Base-by-base conservation (phyloP, 2,888 invertebrate species). In the Ochropacha duplaris region DNA sequence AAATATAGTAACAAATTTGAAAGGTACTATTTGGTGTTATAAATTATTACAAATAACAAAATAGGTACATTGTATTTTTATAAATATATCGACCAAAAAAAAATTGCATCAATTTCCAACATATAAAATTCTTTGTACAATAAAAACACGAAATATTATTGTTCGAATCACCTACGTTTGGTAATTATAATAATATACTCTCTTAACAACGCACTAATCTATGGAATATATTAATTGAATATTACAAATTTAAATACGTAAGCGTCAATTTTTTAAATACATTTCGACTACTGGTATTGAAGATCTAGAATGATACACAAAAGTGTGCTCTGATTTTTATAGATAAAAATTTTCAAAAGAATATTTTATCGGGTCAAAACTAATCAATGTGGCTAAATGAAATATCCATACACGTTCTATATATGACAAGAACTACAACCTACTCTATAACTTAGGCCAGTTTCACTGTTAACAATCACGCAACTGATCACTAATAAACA, bases 11-110 rank as follows among this genome's bases (percentile, higher is more conserved):
- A 86, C 76, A 84, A 78, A 83, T 85, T 73, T 83, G 80, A 83
- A 87, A 88, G 86, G 88, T 90, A 90, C 87, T 84, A 86, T 85
- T 88, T 89, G 89, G 90, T 90, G 87, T 90, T 88, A 87, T 81
- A 86, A 88, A 86, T 84, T 79, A 86, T 85, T 83, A 80, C 72
- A 81, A 66, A 69, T 81, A 86, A 87, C 84, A 85, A 85, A 86
- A 81, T 81, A 86, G 67, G 64, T 79, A 82, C 65, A 78, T 68
- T 56, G 58, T 59, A 65, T 68, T 66, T 55, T 22, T 74, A 78
- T 76, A 78, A 76, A 81, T 77, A 81, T 73, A 73, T 72, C 61
- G 64, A 74, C 66, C 61, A 65, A 82, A 78, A 71, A 72, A 73
- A 75, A 72, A 71, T n/a, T 66, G 63, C 64, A 74, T 72, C 71